These are phyloP conservation scores for Rhorus exstirpatorius DNA, from an alignment of 2,888 invertebrate genomes.

Conservation along the genomic window DNA sequence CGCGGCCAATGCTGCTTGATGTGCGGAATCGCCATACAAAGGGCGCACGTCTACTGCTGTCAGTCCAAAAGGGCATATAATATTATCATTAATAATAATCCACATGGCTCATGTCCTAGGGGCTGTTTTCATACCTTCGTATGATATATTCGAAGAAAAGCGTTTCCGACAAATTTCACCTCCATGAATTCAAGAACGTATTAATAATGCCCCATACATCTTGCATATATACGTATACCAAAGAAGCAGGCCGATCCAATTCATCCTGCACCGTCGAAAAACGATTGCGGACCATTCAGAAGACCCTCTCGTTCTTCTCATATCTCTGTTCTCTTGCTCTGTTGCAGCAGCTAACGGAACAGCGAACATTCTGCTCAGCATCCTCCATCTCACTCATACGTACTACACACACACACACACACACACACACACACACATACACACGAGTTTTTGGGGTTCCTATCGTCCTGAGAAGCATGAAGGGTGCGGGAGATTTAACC, in stretches of 20 bases:
- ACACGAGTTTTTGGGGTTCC: constrained; percentile 40
- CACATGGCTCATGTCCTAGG: constrained; percentile 41
- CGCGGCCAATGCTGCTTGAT: too few relatives aligned
- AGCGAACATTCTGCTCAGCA: constrained; percentile 50
- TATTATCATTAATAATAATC: constrained; percentile 56
- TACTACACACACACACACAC: constrained; percentile 18
- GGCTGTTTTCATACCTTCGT: constrained; percentile 23
- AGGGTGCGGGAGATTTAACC: constrained; percentile 67
- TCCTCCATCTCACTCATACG: neutral
- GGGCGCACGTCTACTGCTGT: too few relatives aligned
- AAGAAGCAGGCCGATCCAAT: constrained; percentile 34
- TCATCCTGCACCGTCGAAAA: constrained; percentile 44
- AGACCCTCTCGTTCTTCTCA: constrained; percentile 31
- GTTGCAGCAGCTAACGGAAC: constrained; percentile 46
- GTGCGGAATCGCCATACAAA: too few relatives aligned
- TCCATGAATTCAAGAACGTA: constrained; percentile 63
- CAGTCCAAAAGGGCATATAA: too few relatives aligned
- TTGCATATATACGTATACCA: constrained; percentile 38
- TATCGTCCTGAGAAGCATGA: constrained; percentile 47
- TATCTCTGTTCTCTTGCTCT: neutral
- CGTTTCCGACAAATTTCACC: constrained; percentile 49
- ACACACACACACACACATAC: constrained; percentile 24
- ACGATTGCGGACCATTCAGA: constrained; percentile 39
- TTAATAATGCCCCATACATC: constrained; percentile 66
- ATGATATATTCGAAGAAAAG: constrained; percentile 57